Evolutionary conservation across 2,113 vertebrate genomes (phyloP).

Genomic region (Oreochromis niloticus): DNA sequence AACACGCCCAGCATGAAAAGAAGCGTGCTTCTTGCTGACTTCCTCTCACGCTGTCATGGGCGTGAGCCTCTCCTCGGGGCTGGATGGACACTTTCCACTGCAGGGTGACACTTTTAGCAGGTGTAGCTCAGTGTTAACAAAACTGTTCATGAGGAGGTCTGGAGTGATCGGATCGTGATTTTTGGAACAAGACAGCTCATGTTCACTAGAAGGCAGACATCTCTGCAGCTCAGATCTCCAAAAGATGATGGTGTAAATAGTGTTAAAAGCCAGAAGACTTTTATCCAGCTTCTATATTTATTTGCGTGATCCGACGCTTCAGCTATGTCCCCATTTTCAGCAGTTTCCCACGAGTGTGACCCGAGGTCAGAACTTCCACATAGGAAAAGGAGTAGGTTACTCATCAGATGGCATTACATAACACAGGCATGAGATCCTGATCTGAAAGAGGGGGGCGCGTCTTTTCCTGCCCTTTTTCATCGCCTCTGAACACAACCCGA

Average conservation of each 20-base stretch:
- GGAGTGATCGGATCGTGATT: not conserved
- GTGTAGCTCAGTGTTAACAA: not conserved
- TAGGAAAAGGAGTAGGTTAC: not conserved
- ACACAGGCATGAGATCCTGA: not conserved
- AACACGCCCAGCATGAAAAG: not conserved
- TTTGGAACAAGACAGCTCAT: not conserved
- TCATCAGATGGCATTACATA: not conserved
- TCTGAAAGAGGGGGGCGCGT: not conserved
- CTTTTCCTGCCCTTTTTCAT: not conserved
- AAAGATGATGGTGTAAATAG: not conserved
- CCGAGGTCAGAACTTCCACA: not conserved
- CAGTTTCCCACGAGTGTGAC: not conserved
- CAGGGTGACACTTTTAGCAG: not conserved
- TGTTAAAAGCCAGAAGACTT: not conserved
- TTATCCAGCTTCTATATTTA: not conserved
- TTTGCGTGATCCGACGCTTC: rapidly evolving
- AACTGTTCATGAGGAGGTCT: not conserved
- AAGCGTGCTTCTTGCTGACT: not conserved
- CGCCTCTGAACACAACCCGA: not conserved
- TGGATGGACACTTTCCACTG: not conserved
- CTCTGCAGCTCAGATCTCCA: not conserved
- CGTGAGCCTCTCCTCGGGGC: not conserved
- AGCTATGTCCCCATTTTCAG: not conserved
- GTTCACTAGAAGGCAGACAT: not conserved
- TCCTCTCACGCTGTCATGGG: not conserved